A percentile compares a stretch with the other conserved stretches of the same genome.
Conservation (phyloP, 2,797 vertebrate species). For the Sarcophilus harrisii region DNA sequence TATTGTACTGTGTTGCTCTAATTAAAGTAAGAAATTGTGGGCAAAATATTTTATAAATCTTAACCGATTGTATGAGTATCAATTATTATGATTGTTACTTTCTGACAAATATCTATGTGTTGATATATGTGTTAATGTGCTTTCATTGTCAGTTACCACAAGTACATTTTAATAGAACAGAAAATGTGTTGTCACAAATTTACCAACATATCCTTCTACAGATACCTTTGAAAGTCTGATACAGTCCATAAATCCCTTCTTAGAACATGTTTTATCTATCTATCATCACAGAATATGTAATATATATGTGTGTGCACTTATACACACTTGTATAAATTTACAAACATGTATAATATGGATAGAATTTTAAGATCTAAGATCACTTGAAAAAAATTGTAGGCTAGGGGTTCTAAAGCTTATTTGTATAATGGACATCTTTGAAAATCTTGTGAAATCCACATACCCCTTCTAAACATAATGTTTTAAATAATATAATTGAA, state of each 20-base stretch:
- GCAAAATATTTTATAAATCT: background rate
- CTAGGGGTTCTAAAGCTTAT: background rate
- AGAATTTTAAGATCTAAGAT: background rate
- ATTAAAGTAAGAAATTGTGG: background rate
- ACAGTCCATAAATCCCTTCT: too few species aligned
- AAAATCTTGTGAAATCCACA: background rate
- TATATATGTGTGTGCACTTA: too few species aligned
- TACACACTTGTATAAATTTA: too few species aligned
- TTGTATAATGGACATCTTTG: background rate
- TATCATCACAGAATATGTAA: too few species aligned
- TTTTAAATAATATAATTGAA: background rate
- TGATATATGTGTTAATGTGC: background rate
- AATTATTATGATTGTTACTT: background rate
- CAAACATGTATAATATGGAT: background rate
- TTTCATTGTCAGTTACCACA: background rate
- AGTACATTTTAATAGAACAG: background rate
- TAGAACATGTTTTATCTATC: too few species aligned
- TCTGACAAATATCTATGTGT: background rate
- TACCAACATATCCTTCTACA: too few species aligned
- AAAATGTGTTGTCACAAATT: too few species aligned
- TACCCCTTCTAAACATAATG: background rate
- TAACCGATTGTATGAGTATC: background rate
- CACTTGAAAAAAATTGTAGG: background rate
- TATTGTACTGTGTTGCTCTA: background rate
- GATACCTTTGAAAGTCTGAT: too few species aligned